phyloP scores from a whole-genome alignment of 2,113 vertebrate genomes.

The Percopsis transmontana region DNA sequence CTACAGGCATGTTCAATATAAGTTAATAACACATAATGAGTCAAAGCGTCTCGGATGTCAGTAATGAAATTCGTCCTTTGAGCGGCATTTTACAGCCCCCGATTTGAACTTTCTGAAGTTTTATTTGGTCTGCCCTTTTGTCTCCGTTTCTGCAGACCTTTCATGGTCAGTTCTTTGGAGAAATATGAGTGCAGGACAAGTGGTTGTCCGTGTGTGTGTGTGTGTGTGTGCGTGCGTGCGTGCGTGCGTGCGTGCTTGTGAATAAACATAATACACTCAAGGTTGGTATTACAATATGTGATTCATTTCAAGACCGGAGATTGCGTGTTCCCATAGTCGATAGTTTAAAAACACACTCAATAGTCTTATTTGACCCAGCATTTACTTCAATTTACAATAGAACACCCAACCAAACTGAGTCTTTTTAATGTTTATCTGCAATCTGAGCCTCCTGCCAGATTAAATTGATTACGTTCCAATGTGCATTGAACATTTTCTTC shows the following conservation, averaged over 20 bases:
- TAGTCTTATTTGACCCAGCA: conserved; percentile 44
- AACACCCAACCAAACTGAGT: conserved; percentile 13
- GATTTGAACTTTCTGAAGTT: conserved; percentile 21
- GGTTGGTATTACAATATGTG: conserved; percentile 59
- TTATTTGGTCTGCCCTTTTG: conserved; percentile 21
- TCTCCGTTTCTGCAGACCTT: conserved; percentile 28
- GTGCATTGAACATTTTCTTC: conserved; percentile 20
- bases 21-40: neutral
- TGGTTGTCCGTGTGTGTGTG: conserved; percentile 1
- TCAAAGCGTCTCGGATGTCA: conserved; percentile 23
- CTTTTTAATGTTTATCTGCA: conserved; percentile 54
- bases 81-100: conserved; percentile 5
- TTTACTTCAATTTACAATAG: conserved; percentile 50
- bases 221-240: conserved; percentile 10
- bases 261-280: conserved; percentile 63
- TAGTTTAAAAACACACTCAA: conserved; percentile 57
- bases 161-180: conserved; percentile 55
- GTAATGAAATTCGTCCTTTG: conserved; percentile 36
- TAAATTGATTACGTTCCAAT: conserved; percentile 34
- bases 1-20: neutral
- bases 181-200: conserved; percentile 31
- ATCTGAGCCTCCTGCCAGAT: conserved; percentile 28
- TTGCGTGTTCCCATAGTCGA: conserved; percentile 34
- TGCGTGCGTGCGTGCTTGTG: conserved; percentile 25
- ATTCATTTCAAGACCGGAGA: conserved; percentile 43